phyloP scores from a whole-genome alignment of 2,888 invertebrate species.

The Tenthredo notha region DNA sequence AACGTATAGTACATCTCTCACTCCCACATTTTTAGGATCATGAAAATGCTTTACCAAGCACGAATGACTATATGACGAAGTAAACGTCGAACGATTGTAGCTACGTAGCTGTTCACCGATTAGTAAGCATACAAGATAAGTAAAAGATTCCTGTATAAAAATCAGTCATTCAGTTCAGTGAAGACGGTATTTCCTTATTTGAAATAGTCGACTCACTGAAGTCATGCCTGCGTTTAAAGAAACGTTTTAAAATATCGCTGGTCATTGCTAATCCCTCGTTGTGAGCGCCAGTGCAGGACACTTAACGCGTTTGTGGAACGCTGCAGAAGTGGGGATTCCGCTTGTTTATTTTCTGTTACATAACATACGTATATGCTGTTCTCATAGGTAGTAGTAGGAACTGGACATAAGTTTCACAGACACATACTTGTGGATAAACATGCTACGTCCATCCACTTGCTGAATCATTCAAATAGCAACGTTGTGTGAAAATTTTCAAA shows the following conservation, averaged over 20 bases:
- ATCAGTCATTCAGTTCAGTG: conserved; percentile 41
- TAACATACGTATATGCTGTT: neutral
- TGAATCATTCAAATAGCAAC: no score
- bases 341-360: neutral
- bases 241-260: neutral
- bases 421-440: neutral
- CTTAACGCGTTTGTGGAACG: neutral
- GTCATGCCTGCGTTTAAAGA: neutral
- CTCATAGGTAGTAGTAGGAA: neutral
- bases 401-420: neutral
- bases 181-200: conserved; percentile 14
- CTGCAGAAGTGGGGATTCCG: neutral
- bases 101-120: neutral
- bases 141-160: neutral
- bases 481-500: neutral
- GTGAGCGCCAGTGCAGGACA: neutral
- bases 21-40: neutral
- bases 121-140: neutral
- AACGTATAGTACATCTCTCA: neutral
- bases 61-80: neutral
- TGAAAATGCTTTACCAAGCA: neutral
- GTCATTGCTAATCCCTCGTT: neutral
- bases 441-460: neutral
- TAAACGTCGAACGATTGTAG: neutral
- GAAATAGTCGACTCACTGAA: conserved; percentile 14